phyloP scores from a whole-genome alignment of 2,113 vertebrate genomes.

The Lepus europaeus region DNA sequence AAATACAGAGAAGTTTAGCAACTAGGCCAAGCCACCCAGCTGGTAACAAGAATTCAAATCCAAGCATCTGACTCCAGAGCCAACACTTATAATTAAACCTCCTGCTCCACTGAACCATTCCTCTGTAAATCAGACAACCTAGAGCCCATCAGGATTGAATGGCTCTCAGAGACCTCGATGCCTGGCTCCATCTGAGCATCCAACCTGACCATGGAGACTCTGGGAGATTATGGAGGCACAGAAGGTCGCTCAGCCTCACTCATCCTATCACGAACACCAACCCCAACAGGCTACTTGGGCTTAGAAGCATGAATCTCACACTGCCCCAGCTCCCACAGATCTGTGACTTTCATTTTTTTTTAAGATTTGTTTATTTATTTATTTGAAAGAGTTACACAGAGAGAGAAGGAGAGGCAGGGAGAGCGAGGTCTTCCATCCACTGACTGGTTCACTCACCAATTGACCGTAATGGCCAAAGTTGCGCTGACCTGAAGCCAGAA shows the following conservation, averaged over 20 bases:
- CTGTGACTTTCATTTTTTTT: too few species aligned
- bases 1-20: constrained; percentile 7
- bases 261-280: neutral
- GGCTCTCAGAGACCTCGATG: neutral
- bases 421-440: too few species aligned
- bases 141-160: neutral
- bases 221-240: neutral
- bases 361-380: too few species aligned
- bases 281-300: neutral
- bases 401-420: too few species aligned
- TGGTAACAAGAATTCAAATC: neutral
- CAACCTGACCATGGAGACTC: neutral
- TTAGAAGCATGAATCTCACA: neutral
- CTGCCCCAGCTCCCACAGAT: neutral
- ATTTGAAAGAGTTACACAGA: too few species aligned
- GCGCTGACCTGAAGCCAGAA: too few species aligned
- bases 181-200: neutral
- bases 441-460: too few species aligned
- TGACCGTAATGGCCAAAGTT: too few species aligned
- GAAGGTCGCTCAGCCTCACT: neutral
- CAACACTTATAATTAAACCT: neutral
- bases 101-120: neutral
- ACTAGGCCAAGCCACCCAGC: neutral
- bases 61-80: neutral
- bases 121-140: neutral